Percentiles rank a stretch among this genome's conserved stretches.
These are phyloP conservation scores for Chelonus formosanus DNA, from an alignment of 2,888 invertebrate species.

Conservation along the genomic window DNA sequence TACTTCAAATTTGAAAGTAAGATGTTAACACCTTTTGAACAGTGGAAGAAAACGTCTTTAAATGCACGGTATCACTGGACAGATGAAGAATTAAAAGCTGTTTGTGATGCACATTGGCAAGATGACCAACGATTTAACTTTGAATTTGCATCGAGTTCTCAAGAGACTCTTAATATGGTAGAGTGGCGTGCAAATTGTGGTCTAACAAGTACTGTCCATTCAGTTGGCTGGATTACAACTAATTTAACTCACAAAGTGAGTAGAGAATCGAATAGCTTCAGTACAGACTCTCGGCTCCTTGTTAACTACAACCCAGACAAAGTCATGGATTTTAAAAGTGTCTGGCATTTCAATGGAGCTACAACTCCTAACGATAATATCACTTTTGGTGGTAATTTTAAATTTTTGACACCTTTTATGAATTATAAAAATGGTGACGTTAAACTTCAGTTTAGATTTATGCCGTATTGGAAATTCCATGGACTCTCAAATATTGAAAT, in stretches of 20 bases:
- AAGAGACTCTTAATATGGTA: slow-evolving; percentile 53
- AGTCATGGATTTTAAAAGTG: slow-evolving; percentile 74
- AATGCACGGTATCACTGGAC: slow-evolving; percentile 67
- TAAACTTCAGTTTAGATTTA: slow-evolving; percentile 73
- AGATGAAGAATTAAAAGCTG: slow-evolving; percentile 66
- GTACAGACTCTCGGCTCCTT: slow-evolving; percentile 61
- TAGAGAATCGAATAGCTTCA: slow-evolving; percentile 58
- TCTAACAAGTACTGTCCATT: slow-evolving; percentile 70
- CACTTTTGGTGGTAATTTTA: slow-evolving; percentile 75
- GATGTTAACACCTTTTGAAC: slow-evolving; percentile 69
- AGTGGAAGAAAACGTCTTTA: slow-evolving; percentile 69
- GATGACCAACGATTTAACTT: slow-evolving; percentile 69
- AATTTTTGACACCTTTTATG: slow-evolving; percentile 74
- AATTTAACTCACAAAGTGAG: slow-evolving; percentile 70
- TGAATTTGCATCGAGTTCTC: slow-evolving; percentile 69
- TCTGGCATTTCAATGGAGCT: slow-evolving; percentile 69
- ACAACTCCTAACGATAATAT: slow-evolving; percentile 66
- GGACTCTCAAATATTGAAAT: slow-evolving; percentile 77
- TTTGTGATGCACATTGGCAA: slow-evolving; percentile 71
- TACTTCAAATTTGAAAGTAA: slow-evolving; percentile 64
- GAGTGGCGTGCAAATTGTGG: slow-evolving; percentile 66
- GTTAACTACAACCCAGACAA: slow-evolving; percentile 75
- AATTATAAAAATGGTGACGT: slow-evolving; percentile 74
- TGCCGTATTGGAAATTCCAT: slow-evolving; percentile 72
- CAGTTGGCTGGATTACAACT: slow-evolving; percentile 69